A percentile compares a stretch with the other conserved stretches of the same genome.
phyloP scores from a whole-genome alignment of 53 echinoderm and acorn worm genomes.

The Pentamera pediparva region DNA sequence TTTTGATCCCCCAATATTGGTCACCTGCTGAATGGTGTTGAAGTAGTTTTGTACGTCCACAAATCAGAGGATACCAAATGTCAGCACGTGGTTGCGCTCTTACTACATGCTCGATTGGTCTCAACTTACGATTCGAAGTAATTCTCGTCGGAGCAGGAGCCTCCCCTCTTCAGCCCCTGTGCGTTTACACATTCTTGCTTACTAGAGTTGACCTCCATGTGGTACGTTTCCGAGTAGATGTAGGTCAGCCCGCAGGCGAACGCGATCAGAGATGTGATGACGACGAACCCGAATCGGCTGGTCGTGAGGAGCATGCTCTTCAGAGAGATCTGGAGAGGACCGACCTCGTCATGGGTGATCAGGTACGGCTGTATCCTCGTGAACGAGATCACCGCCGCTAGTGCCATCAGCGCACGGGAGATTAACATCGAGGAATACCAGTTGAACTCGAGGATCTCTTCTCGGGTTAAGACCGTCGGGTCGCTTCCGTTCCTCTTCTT shows the following conservation, averaged over 20 bases:
- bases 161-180: slow-evolving; percentile 7
- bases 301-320: slow-evolving; percentile 69
- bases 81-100: no score
- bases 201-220: neutral
- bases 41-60: no score
- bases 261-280: slow-evolving; percentile 56
- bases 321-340: slow-evolving; percentile 81
- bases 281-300: slow-evolving; percentile 65
- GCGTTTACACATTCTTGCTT: neutral
- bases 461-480: neutral
- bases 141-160: slow-evolving; percentile 16
- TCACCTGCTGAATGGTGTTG: no score
- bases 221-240: slow-evolving; percentile 49
- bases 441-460: slow-evolving; percentile 16
- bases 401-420: slow-evolving; percentile 53
- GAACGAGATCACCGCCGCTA: slow-evolving; percentile 61
- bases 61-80: no score
- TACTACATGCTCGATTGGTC: no score
- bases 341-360: slow-evolving; percentile 76
- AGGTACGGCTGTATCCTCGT: slow-evolving; percentile 60
- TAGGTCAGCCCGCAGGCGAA: slow-evolving; percentile 73
- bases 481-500: neutral
- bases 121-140: slow-evolving; percentile 46
- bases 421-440: slow-evolving; percentile 70
- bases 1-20: no score